A percentile compares a stretch with the other conserved stretches of the same genome.
phyloP scores from a whole-genome alignment of 2,113 vertebrate species.

The Brienomyrus brachyistius region DNA sequence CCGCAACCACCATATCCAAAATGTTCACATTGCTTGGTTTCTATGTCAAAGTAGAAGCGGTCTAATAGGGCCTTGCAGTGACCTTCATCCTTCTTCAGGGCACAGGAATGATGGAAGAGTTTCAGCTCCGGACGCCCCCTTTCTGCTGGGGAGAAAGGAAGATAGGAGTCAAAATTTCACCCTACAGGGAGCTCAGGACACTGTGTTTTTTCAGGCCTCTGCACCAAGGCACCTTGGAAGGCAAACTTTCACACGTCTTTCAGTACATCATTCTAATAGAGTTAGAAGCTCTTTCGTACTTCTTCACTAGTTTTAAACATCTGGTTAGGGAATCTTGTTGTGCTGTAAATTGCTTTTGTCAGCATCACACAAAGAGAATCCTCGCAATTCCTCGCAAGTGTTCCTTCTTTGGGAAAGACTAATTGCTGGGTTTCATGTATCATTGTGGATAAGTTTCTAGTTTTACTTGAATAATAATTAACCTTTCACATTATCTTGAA shows the following conservation, averaged over 20 bases:
- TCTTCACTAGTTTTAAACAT: background rate
- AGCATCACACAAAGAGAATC: background rate
- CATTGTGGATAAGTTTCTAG: background rate
- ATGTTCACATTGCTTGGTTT: slow-evolving; percentile 60
- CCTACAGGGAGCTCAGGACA: slow-evolving; percentile 18
- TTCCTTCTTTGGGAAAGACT: background rate
- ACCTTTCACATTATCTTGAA: background rate
- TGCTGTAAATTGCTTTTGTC: background rate
- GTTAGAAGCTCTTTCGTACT: background rate
- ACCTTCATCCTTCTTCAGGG: slow-evolving; percentile 67
- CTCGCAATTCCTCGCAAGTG: no score
- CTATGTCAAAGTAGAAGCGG: slow-evolving; percentile 70
- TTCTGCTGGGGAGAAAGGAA: slow-evolving; percentile 22
- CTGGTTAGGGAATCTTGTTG: background rate
- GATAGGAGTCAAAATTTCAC: slow-evolving; percentile 27
- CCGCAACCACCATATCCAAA: slow-evolving; percentile 86
- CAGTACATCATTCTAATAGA: background rate
- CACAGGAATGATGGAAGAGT: slow-evolving; percentile 68
- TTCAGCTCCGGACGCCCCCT: slow-evolving; percentile 40
- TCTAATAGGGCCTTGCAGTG: slow-evolving; percentile 71
- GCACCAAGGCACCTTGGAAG: slow-evolving; percentile 33
- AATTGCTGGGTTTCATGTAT: background rate
- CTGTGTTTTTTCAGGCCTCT: background rate
- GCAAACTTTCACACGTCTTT: slow-evolving; percentile 19
- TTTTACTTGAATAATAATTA: background rate